These are phyloP conservation scores for Rhynchotus rufescens DNA, from an alignment of 2,797 vertebrate genomes.

Conservation along the genomic window DNA sequence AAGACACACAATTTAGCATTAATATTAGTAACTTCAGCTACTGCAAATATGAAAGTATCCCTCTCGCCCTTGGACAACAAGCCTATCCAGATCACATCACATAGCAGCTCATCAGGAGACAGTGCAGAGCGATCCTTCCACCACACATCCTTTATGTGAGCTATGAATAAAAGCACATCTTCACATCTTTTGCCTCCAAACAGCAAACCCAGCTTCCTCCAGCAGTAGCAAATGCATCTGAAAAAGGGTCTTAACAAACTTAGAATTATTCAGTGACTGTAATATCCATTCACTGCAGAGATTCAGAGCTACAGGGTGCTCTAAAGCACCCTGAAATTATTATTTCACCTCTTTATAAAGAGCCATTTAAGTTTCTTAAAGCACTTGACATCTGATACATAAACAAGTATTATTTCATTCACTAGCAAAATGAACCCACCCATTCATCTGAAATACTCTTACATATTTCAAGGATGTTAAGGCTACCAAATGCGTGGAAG, in stretches of 20 bases:
- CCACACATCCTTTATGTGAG: background rate
- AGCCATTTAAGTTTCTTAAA: conserved; percentile 3
- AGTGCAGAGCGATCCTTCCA: background rate
- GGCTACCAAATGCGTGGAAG: background rate
- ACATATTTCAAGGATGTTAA: background rate
- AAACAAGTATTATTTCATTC: background rate
- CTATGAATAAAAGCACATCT: background rate
- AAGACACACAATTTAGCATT: background rate
- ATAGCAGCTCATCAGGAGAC: background rate
- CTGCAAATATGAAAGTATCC: background rate
- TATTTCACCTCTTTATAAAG: conserved; percentile 38
- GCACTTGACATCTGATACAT: background rate
- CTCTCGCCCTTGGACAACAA: background rate
- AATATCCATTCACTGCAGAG: background rate
- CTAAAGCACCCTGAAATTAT: too few species aligned
- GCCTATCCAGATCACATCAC: background rate
- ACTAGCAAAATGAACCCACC: background rate
- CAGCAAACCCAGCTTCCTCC: background rate
- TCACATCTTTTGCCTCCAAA: background rate
- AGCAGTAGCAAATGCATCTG: background rate
- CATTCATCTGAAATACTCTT: background rate
- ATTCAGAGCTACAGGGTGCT: conserved; percentile 8
- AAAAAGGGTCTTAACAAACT: background rate
- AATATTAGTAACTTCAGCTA: background rate
- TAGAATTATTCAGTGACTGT: background rate